Conservation (phyloP, 2,113 vertebrate genomes). For the Nesoenas mayeri region DNA sequence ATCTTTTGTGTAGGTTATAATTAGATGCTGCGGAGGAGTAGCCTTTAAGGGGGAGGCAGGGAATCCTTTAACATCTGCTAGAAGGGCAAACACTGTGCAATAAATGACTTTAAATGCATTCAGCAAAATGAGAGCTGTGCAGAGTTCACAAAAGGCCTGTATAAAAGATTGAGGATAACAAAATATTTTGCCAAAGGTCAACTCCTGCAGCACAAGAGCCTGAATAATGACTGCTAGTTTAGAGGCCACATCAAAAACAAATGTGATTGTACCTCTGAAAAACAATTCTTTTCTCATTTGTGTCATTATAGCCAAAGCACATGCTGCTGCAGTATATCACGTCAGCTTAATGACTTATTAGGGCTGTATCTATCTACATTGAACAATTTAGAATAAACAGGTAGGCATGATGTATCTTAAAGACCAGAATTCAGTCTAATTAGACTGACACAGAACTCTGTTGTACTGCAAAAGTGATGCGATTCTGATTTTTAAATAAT, state of each 20-base stretch:
- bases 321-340: slow-evolving; percentile 40
- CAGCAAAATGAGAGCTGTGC: slow-evolving; percentile 58
- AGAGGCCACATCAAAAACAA: slow-evolving; percentile 50
- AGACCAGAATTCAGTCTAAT: slow-evolving; percentile 7
- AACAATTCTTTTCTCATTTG: slow-evolving; percentile 55
- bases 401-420: slow-evolving; percentile 9
- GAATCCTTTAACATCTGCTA: slow-evolving; percentile 79
- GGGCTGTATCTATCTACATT: slow-evolving; percentile 27
- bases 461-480: background rate
- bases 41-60: slow-evolving; percentile 70
- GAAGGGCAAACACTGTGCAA: slow-evolving; percentile 63
- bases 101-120: slow-evolving; percentile 67
- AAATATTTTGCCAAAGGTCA: slow-evolving; percentile 72
- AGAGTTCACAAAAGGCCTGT: slow-evolving; percentile 63
- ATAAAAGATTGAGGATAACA: slow-evolving; percentile 64
- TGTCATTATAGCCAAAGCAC: slow-evolving; percentile 40
- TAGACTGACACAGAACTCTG: background rate
- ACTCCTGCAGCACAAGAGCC: slow-evolving; percentile 23
- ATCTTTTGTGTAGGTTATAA: slow-evolving; percentile 81
- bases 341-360: slow-evolving; percentile 49
- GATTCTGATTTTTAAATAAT: slow-evolving; percentile 35
- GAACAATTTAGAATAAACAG: slow-evolving; percentile 30
- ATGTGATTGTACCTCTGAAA: slow-evolving; percentile 33
- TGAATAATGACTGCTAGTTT: slow-evolving; percentile 53
- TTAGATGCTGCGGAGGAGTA: slow-evolving; percentile 77